Percentiles rank a stretch among this genome's conserved stretches.
Conservation (phyloP, 1,140 invertebrate genomes). For the Tribolium castaneum region DNA sequence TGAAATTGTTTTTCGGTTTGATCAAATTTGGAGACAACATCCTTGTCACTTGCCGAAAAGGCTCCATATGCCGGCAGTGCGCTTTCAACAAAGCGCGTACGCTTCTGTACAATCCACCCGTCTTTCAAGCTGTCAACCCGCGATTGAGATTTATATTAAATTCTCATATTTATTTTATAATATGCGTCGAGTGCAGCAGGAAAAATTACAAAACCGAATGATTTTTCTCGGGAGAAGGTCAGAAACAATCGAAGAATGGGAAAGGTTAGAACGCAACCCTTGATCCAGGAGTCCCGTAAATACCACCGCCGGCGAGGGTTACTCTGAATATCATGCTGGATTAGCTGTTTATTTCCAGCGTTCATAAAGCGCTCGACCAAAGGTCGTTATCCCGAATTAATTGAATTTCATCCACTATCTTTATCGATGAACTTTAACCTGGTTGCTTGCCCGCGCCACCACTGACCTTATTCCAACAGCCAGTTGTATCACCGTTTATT, state of each 20-base stretch:
- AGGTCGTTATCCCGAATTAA: constrained; percentile 30
- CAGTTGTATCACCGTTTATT: neutral
- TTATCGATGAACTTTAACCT: neutral
- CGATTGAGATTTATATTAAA: neutral
- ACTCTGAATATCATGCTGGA: constrained; percentile 23
- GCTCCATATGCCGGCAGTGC: neutral
- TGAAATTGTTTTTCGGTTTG: constrained; percentile 18
- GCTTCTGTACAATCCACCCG: neutral
- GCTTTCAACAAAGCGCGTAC: neutral
- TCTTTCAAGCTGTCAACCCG: neutral
- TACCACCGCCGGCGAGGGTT: constrained; percentile 27
- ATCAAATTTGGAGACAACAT: constrained; percentile 15
- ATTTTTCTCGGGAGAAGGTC: neutral
- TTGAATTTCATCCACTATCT: constrained; percentile 26
- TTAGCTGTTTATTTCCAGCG: constrained; percentile 32
- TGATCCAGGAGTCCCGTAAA: constrained; percentile 10
- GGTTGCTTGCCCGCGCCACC: neutral
- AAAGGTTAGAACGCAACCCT: constrained; percentile 1
- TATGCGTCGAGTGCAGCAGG: neutral
- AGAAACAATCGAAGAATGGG: constrained; percentile 8
- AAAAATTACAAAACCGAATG: neutral
- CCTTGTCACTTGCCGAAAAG: neutral
- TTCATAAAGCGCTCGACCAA: constrained; percentile 26
- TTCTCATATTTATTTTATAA: neutral
- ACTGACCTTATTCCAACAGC: neutral